phyloP scores from a whole-genome alignment of 2,797 vertebrate genomes.

The Pipistrellus kuhlii region DNA sequence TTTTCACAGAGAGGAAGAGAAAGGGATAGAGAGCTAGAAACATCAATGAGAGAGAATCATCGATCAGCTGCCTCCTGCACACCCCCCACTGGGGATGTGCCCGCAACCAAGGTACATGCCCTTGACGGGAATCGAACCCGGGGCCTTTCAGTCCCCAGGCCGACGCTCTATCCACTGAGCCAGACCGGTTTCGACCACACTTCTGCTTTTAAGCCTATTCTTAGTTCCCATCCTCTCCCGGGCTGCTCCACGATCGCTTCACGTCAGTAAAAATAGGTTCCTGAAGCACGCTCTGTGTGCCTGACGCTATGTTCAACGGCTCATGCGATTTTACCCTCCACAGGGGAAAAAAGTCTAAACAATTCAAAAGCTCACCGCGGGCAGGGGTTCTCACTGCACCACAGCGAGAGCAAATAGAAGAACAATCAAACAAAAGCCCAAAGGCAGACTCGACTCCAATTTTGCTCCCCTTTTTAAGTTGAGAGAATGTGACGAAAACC shows the following conservation, averaged over 20 bases:
- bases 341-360: too few relatives aligned
- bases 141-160: too few relatives aligned
- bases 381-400: background rate
- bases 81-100: too few relatives aligned
- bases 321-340: background rate
- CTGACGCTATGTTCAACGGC: background rate
- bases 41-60: too few relatives aligned
- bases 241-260: background rate
- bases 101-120: too few relatives aligned
- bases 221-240: background rate
- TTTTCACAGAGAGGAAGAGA: too few relatives aligned
- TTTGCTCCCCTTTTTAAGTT: slow-evolving; percentile 26
- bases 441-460: background rate
- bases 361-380: background rate
- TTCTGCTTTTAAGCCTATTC: slow-evolving; percentile 23
- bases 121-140: too few relatives aligned
- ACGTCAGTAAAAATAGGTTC: slow-evolving; percentile 65
- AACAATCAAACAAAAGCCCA: background rate
- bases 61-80: too few relatives aligned
- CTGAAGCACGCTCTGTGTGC: background rate
- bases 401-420: background rate
- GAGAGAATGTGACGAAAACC: background rate
- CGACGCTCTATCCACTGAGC: too few relatives aligned
- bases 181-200: background rate
- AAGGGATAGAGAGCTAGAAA: too few relatives aligned